A percentile compares a stretch with the other conserved stretches of the same genome.
phyloP scores from a whole-genome alignment of 2,888 invertebrate genomes.

The Andrena dorsata region DNA sequence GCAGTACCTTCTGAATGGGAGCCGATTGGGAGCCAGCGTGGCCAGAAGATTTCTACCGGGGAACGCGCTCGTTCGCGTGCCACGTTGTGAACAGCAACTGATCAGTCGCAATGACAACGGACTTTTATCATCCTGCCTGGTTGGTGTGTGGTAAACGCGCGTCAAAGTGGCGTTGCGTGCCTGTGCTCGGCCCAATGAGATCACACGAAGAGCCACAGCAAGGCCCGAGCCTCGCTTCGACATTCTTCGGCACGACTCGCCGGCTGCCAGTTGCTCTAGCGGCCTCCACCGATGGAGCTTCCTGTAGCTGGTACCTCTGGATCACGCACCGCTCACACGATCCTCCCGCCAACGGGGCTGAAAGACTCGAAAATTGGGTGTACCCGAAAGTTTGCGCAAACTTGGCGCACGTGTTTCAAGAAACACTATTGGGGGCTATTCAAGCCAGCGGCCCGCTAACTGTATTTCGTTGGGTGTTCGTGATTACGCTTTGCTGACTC shows the following conservation, averaged over 20 bases:
- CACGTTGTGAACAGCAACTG: slow-evolving; percentile 61
- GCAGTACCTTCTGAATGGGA: slow-evolving; percentile 28
- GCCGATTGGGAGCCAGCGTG: slow-evolving; percentile 17
- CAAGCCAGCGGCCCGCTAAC: background rate
- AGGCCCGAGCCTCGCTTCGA: slow-evolving; percentile 29
- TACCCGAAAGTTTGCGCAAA: background rate
- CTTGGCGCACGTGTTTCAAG: background rate
- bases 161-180: slow-evolving; percentile 11
- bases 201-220: slow-evolving; percentile 24
- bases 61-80: background rate
- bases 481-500: too few species aligned
- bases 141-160: slow-evolving; percentile 10
- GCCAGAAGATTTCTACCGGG: background rate
- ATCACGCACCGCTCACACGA: too few species aligned
- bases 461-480: too few species aligned
- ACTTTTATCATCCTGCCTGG: slow-evolving; percentile 73
- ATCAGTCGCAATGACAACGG: slow-evolving; percentile 56
- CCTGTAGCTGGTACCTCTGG: background rate
- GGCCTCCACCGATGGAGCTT: background rate
- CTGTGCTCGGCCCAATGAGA: slow-evolving; percentile 17
- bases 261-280: background rate
- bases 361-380: too few species aligned
- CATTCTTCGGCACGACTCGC: slow-evolving; percentile 51
- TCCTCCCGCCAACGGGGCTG: too few species aligned
- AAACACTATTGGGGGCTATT: background rate